Evolutionary conservation across 35 echinoderm and acorn worm species (phyloP).

Genomic region (Strongylocentrotus purpuratus): DNA sequence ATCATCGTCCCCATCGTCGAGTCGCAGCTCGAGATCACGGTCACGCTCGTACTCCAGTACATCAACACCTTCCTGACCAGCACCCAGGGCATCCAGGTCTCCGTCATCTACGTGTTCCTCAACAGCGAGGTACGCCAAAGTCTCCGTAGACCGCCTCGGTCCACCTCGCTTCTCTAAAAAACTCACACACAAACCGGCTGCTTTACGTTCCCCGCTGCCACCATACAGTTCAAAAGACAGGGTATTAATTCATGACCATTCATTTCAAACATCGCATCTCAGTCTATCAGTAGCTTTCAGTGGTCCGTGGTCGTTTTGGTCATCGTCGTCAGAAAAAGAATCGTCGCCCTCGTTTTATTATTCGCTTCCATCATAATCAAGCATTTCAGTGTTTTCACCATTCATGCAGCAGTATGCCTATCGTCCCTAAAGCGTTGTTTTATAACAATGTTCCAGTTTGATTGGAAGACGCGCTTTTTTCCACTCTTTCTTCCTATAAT

Average conservation of each 20-base stretch:
- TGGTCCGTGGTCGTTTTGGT: not conserved
- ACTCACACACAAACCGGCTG: not conserved
- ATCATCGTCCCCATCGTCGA: slow-evolving; percentile 62
- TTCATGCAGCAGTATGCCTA: too few species aligned
- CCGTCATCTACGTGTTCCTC: slow-evolving; percentile 89
- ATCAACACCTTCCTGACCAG: slow-evolving; percentile 63
- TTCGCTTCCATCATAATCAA: not conserved
- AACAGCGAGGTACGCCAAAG: slow-evolving; percentile 78
- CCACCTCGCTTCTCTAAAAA: slow-evolving; percentile 37
- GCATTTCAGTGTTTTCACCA: too few species aligned
- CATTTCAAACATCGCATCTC: slow-evolving; percentile 25
- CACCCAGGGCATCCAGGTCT: slow-evolving; percentile 72
- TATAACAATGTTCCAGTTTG: too few species aligned
- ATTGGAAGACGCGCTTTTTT: too few species aligned
- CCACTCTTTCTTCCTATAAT: too few species aligned
- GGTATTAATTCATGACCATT: slow-evolving; percentile 21
- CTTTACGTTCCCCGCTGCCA: not conserved
- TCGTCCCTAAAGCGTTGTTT: too few species aligned
- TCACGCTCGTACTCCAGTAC: slow-evolving; percentile 43
- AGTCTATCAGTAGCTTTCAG: not conserved
- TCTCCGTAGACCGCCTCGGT: not conserved
- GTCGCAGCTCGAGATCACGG: slow-evolving; percentile 33
- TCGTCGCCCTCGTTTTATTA: not conserved
- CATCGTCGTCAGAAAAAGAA: not conserved
- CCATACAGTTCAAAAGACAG: slow-evolving; percentile 7